Evolutionary conservation across 2,888 invertebrate genomes (phyloP).

Genomic region (Catotricha subobsoleta): DNA sequence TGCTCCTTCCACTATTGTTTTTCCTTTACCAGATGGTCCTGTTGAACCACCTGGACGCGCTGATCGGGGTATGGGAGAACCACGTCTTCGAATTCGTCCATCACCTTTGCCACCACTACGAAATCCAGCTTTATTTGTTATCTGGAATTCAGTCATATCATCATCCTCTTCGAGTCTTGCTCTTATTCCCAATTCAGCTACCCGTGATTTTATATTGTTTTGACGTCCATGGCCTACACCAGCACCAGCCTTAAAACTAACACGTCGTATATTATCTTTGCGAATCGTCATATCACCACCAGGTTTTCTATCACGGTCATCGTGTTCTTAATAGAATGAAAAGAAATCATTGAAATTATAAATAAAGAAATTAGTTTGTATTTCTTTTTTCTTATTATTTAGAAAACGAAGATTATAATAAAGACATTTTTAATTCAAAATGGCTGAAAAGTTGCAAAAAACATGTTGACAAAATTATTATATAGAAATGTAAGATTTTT

Average conservation of each 20-base stretch:
- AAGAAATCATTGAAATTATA: not conserved
- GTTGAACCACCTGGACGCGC: conserved; percentile 7
- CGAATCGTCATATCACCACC: not conserved
- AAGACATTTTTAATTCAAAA: too few species aligned
- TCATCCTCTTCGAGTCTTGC: conserved; percentile 24
- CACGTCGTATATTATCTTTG: conserved; percentile 18
- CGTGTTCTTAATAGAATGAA: conserved; percentile 12
- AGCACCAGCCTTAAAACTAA: conserved; percentile 27
- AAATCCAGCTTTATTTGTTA: not conserved
- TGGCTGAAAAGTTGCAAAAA: too few species aligned
- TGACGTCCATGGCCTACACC: conserved; percentile 16
- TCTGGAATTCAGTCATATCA: conserved; percentile 18
- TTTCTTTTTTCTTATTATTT: too few species aligned
- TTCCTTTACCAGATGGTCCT: conserved; percentile 17
- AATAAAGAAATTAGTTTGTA: not conserved
- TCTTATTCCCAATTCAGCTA: conserved; percentile 17
- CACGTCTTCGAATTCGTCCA: conserved; percentile 22
- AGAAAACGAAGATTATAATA: too few species aligned
- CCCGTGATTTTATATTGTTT: conserved; percentile 15
- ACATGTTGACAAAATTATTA: too few species aligned
- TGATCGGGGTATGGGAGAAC: conserved; percentile 20
- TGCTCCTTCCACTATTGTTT: conserved; percentile 34
- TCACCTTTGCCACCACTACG: conserved; percentile 12
- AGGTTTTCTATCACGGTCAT: conserved; percentile 20
- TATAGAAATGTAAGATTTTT: too few species aligned